phyloP scores from a whole-genome alignment of 2,888 invertebrate species.

The Fragum fragum region DNA sequence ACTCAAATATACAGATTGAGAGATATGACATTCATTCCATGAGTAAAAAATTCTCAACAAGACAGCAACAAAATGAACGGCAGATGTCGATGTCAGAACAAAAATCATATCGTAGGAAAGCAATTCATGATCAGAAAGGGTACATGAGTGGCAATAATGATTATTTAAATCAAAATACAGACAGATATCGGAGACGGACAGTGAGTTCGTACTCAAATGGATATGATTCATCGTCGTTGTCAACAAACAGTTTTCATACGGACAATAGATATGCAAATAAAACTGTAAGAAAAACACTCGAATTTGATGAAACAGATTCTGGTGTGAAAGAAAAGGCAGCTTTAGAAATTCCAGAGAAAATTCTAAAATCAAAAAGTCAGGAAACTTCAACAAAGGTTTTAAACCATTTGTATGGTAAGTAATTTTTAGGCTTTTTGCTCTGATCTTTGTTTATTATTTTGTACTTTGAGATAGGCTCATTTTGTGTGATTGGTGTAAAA shows the following conservation, averaged over 20 bases:
- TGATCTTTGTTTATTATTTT: no score
- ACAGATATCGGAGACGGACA: background rate
- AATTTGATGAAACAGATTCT: constrained; percentile 22
- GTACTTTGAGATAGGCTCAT: no score
- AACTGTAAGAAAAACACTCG: constrained; percentile 12
- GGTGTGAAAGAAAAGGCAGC: constrained; percentile 66
- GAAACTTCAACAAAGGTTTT: constrained; percentile 34
- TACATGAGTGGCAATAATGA: constrained; percentile 2
- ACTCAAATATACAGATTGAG: background rate
- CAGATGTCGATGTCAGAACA: constrained; percentile 21
- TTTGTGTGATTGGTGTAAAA: no score
- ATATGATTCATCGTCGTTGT: constrained; percentile 18
- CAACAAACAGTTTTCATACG: background rate
- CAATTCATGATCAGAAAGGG: background rate
- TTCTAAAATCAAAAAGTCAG: background rate
- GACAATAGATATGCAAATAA: constrained; percentile 8
- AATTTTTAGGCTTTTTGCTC: background rate
- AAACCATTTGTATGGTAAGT: constrained; percentile 71
- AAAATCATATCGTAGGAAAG: constrained; percentile 27
- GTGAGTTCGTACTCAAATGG: constrained; percentile 3
- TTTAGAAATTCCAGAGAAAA: constrained; percentile 63
- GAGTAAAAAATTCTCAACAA: constrained; percentile 7
- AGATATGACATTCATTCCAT: constrained; percentile 2
- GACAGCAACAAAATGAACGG: constrained; percentile 9
- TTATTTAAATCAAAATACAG: constrained; percentile 2